Conservation (phyloP, 1,140 invertebrate species). For the Bombyx mandarina region DNA sequence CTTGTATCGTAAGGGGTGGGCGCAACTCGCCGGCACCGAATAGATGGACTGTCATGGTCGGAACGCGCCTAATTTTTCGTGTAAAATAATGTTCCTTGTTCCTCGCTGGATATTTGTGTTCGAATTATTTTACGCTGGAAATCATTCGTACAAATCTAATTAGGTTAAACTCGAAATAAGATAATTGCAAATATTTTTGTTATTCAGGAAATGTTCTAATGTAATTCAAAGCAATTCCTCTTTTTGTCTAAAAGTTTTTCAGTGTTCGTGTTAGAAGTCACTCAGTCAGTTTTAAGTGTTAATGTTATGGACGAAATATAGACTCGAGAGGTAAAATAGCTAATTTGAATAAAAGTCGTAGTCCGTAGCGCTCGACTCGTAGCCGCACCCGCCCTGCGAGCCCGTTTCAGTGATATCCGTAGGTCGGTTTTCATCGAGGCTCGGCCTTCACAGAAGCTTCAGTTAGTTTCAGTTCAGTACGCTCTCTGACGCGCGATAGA, state of each 20-base stretch:
- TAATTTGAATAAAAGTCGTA: constrained; percentile 3
- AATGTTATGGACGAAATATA: neutral
- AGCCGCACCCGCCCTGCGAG: constrained; percentile 22
- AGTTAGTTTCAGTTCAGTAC: constrained; percentile 32
- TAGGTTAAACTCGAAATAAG: too few relatives aligned
- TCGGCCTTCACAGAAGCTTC: constrained; percentile 1
- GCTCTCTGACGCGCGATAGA: constrained; percentile 31
- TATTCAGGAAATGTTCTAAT: too few relatives aligned
- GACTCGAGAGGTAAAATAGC: neutral
- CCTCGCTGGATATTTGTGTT: too few relatives aligned
- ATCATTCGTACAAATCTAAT: too few relatives aligned
- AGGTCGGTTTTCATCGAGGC: too few relatives aligned
- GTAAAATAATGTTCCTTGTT: constrained; percentile 22
- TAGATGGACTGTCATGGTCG: constrained; percentile 52
- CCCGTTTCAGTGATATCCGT: neutral
- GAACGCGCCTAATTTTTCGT: constrained; percentile 39
- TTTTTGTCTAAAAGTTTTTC: too few relatives aligned
- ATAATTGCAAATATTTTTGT: too few relatives aligned
- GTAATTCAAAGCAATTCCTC: too few relatives aligned
- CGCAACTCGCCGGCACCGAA: constrained; percentile 31
- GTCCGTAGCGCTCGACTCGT: constrained; percentile 34
- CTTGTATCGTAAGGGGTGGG: constrained; percentile 41
- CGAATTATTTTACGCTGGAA: too few relatives aligned
- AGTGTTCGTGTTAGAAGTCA: too few relatives aligned
- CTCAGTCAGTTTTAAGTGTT: too few relatives aligned